Conservation (phyloP, 2,888 invertebrate species). For the Ophion obscuratus region DNA sequence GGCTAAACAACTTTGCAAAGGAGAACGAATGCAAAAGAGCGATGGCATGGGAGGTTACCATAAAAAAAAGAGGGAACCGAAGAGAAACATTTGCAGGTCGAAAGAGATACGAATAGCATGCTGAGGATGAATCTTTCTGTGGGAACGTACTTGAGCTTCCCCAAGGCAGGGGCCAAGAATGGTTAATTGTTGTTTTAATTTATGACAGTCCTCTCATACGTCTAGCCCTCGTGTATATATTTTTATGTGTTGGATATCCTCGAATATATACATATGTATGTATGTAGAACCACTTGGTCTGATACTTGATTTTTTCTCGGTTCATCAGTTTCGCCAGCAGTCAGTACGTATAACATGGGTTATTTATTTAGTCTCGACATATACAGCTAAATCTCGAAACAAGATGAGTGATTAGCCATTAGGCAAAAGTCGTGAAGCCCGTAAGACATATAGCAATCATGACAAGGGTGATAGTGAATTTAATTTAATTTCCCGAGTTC, state of each 20-base stretch:
- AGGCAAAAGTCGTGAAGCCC: constrained; percentile 39
- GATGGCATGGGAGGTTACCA: constrained; percentile 39
- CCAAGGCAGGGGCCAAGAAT: constrained; percentile 73
- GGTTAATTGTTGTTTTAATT: constrained; percentile 83
- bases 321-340: constrained; percentile 66
- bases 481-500: not conserved
- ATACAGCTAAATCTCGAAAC: constrained; percentile 70
- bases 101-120: constrained; percentile 73
- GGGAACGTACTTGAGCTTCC: constrained; percentile 74
- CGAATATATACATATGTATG: constrained; percentile 24
- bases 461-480: constrained; percentile 28
- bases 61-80: constrained; percentile 25
- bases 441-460: constrained; percentile 32
- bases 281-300: constrained; percentile 34
- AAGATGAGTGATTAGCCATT: constrained; percentile 78
- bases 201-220: constrained; percentile 77
- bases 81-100: constrained; percentile 68
- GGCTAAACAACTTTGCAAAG: constrained; percentile 69
- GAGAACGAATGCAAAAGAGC: constrained; percentile 28
- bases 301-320: constrained; percentile 12
- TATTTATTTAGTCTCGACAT: constrained; percentile 73
- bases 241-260: constrained; percentile 21
- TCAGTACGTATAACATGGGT: constrained; percentile 76
- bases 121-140: constrained; percentile 69
- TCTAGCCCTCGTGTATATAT: constrained; percentile 47